Base-by-base conservation (phyloP, 1,140 invertebrate genomes). In the Drosophila chauvacae region DNA sequence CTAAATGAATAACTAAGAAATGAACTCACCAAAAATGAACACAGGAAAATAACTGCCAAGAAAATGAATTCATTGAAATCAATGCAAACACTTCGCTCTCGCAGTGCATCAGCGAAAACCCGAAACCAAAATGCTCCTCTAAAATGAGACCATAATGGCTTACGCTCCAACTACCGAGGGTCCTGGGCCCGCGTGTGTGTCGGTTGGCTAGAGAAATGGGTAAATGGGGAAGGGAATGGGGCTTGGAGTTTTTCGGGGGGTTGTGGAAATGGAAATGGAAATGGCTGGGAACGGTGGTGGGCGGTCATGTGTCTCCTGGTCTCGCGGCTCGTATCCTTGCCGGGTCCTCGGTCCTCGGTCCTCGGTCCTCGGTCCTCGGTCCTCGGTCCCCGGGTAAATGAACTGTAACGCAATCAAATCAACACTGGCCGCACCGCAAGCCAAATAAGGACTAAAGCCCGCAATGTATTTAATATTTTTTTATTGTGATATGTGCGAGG, bases 351-450 rank as follows among this genome's bases (percentile, higher is more conserved):
- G 20, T 61, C 33, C 20, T 44, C 13, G 48, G 47, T 53, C n/a
- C 14, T 28, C 71, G 85, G 81, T n/a, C n/a, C n/a, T n/a, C n/a
- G 11, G 5, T 39, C 23, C 23, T 20, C 11, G 16, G 20, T 61
- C 33, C 20, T 44, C 13, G 48, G 47, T 53, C n/a, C 14, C 35
- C 71, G 85, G 81, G 86, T 91, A 91, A 91, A 91, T 91, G 88
- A 91, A 91, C 88, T 91, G 88, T 91, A 85, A 82, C 75, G 88
- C 88, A 91, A 91, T 91, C 88, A 91, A 91, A 91, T 86, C 80
- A 90, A 85, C 68, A 72, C 70, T 72, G 66, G 53, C 66, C 68
- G 45, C 81, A 74, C 73, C 55, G 61, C 71, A 77, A 81, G 48
- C 61, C 59, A 63, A 45, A 44, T 50, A 20, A 73, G 77, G 44